A percentile compares a stretch with the other conserved stretches of the same genome.
Conservation (phyloP, 2,797 vertebrate genomes). For the Huso huso region DNA sequence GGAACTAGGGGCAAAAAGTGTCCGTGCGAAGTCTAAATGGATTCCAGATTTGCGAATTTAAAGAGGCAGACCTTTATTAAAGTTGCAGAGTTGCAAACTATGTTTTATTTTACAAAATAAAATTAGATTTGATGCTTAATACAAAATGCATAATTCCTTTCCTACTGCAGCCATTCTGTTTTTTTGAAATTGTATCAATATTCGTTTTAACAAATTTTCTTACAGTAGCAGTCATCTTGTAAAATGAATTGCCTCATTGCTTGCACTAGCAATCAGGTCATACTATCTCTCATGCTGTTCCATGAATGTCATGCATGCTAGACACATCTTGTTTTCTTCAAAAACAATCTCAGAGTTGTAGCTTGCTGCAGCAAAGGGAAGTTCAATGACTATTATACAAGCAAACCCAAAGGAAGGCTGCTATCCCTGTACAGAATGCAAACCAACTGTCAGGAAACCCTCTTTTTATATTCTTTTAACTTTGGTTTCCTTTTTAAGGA, state of each 20-base stretch:
- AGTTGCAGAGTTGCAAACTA: neutral
- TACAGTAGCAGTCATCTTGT: constrained; percentile 21
- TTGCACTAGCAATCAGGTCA: constrained; percentile 53
- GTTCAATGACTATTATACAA: constrained; percentile 55
- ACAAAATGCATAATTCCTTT: no score
- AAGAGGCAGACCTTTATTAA: constrained; percentile 24
- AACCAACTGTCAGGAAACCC: constrained; percentile 71
- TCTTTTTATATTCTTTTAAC: constrained; percentile 55
- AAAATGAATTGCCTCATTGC: constrained; percentile 53
- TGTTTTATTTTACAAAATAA: no score
- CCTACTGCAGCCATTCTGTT: no score
- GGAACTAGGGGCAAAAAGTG: constrained; percentile 8
- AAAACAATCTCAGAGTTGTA: constrained; percentile 8
- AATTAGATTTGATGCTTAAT: no score
- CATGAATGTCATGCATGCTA: no score
- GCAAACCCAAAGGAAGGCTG: constrained; percentile 39
- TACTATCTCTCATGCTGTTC: constrained; percentile 18
- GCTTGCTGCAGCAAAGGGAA: constrained; percentile 43
- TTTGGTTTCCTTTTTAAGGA: constrained; percentile 66
- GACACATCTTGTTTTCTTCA: no score
- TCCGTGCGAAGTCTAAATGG: constrained; percentile 26
- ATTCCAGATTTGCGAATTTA: constrained; percentile 46
- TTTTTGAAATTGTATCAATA: no score
- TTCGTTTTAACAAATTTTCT: no score
- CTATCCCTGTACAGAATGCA: constrained; percentile 61